Conservation (phyloP, 2,888 invertebrate genomes). For the Anthophora plumipes region DNA sequence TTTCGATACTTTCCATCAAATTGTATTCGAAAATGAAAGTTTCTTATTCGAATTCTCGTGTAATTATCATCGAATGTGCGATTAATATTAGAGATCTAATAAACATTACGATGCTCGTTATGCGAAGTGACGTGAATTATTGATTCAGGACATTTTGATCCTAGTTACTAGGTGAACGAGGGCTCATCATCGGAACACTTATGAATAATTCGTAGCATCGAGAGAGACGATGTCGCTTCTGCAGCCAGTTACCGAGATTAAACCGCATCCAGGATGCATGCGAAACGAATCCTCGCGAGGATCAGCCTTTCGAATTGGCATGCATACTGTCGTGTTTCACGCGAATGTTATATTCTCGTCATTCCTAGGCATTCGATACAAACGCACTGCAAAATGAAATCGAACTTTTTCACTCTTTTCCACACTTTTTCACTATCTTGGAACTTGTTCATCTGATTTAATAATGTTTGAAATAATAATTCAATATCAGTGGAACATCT, state of each 20-base stretch:
- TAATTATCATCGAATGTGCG: conserved; percentile 1
- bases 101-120: neutral
- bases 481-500: too few relatives aligned
- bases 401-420: too few relatives aligned
- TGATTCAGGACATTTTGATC: conserved; percentile 64
- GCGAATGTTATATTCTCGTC: conserved; percentile 49
- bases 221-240: conserved; percentile 48
- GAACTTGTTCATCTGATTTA: neutral
- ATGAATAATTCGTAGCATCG: conserved; percentile 59
- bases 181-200: conserved; percentile 48
- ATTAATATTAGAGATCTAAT: neutral
- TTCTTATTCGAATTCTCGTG: neutral
- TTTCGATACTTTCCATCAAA: too few relatives aligned
- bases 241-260: conserved; percentile 63
- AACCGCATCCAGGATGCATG: conserved; percentile 47
- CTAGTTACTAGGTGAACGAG: conserved; percentile 47
- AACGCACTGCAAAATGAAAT: conserved; percentile 10
- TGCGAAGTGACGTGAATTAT: conserved; percentile 49
- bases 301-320: conserved; percentile 59
- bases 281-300: conserved; percentile 65
- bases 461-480: too few relatives aligned
- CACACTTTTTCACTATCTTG: too few relatives aligned
- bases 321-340: conserved; percentile 39
- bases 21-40: neutral
- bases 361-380: conserved; percentile 10